A percentile compares a stretch with the other conserved stretches of the same genome.
Evolutionary conservation across 1,140 invertebrate species (phyloP).

Genomic region (Zaprionus ghesquierei): DNA sequence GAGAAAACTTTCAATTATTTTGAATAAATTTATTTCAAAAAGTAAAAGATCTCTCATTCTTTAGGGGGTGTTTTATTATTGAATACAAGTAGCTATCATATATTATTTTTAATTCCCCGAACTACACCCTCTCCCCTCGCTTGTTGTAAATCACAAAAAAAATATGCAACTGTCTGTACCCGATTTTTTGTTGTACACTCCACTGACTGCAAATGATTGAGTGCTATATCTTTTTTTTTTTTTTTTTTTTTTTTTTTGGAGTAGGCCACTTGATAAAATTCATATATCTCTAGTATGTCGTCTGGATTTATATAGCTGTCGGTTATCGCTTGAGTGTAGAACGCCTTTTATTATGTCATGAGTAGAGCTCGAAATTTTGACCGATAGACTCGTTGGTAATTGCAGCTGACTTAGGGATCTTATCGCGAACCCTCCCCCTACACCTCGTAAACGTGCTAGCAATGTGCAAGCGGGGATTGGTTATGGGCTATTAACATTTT

Average conservation of each 20-base stretch:
- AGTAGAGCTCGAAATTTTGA: neutral
- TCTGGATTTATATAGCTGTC: neutral
- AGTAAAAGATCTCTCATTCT: neutral
- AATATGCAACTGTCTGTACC: neutral
- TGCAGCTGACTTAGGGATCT: slow-evolving; percentile 32
- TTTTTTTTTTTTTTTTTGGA: neutral
- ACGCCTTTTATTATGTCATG: slow-evolving; percentile 55
- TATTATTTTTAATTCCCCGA: neutral
- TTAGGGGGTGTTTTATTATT: neutral
- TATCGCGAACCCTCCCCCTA: slow-evolving; percentile 32
- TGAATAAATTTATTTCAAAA: neutral
- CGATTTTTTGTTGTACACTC: neutral
- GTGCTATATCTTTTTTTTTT: neutral
- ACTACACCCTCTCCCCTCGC: neutral
- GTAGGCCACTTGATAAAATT: neutral
- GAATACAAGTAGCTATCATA: neutral
- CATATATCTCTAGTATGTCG: neutral
- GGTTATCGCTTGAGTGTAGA: slow-evolving; percentile 25
- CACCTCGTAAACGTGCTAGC: slow-evolving; percentile 43
- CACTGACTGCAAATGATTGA: neutral
- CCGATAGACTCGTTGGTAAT: slow-evolving; percentile 5
- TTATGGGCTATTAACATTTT: slow-evolving; percentile 74
- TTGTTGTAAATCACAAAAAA: neutral
- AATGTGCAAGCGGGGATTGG: slow-evolving; percentile 55
- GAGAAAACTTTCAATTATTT: neutral